These are phyloP conservation scores for Octodon degus DNA, from an alignment of 2,113 vertebrate genomes.

Conservation along the genomic window DNA sequence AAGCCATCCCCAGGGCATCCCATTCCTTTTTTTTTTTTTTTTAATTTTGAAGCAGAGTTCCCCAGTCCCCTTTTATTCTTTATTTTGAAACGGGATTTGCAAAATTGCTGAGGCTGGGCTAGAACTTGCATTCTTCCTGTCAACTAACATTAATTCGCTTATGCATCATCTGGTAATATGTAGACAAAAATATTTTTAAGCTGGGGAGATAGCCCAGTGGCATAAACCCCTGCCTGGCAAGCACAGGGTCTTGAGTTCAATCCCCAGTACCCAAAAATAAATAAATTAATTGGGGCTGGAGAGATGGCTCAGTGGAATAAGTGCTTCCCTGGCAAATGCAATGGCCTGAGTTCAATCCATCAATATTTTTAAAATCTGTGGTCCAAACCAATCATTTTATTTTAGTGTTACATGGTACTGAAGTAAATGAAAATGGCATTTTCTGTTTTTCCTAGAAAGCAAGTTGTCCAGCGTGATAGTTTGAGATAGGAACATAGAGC, in stretches of 20 bases:
- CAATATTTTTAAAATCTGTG: not conserved
- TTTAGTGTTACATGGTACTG: conserved; percentile 1
- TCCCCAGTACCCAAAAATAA: too few species aligned
- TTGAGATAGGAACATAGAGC: not conserved
- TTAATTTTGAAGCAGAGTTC: not conserved
- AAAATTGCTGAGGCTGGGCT: too few species aligned
- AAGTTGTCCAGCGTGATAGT: not conserved
- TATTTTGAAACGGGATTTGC: too few species aligned
- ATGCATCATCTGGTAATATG: not conserved
- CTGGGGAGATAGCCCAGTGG: too few species aligned
- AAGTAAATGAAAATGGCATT: not conserved
- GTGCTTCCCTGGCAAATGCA: too few species aligned
- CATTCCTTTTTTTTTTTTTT: not conserved
- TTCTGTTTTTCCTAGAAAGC: not conserved
- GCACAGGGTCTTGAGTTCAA: too few species aligned
- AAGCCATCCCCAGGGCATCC: not conserved
- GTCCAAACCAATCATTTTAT: not conserved
- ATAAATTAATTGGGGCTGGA: too few species aligned
- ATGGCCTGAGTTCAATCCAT: too few species aligned
- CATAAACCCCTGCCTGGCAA: too few species aligned
- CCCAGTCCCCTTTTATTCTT: too few species aligned
- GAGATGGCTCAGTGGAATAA: too few species aligned
- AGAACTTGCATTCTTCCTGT: too few species aligned
- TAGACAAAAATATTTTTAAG: not conserved
- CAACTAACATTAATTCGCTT: not conserved